Evolutionary conservation across 1,140 invertebrate genomes (phyloP), one percentile per base, ranked within the genome.

Genomic region (Diachasma alloeum): DNA sequence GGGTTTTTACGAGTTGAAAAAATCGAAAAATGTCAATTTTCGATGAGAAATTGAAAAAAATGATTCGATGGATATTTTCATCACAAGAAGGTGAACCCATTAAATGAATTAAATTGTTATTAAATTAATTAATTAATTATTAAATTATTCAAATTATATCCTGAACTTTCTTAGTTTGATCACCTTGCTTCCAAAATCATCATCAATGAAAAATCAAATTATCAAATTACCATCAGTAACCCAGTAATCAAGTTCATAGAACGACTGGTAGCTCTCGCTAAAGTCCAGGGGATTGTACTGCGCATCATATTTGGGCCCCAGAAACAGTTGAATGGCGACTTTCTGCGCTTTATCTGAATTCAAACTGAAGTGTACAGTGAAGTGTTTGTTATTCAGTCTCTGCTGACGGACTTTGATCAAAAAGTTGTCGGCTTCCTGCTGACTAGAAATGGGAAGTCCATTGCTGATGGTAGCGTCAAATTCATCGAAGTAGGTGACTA

Each of bases 401-500:
- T 84, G 79, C 24, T 88, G 87, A 5, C 85, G 83, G n/a, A 81
- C 74, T 74, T 88, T 86, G 4, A 89, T 72, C 8, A 82, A 19
- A 0, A 73, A 71, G 0, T 66, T 48, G 9, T 87, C 84, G 5
- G 83, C 85, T 9, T 87, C 83, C 8, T 80, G 76, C 6, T 79
- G 68, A 42, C 76, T 79, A 0, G 87, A 82, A 0, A 89, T 84
- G 26, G 87, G 87, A 17, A 95, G 76, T 69, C 92, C 92, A 80
- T 94, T 94, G 81, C 90, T 93, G 37, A 94, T 91, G 77, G 94
- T 92, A 17, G 93, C 80, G 81, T 94, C 92, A 79, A 92, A 93
- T 39, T 94, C 88, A 66, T 95, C 93, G 87, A 95, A 94, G 84
- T 92, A 95, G 24, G 94, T 95, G 17, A 91, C 89, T 8, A 96